Evolutionary conservation across 1,140 invertebrate genomes (phyloP).

Genomic region (Cryptotermes secundus): DNA sequence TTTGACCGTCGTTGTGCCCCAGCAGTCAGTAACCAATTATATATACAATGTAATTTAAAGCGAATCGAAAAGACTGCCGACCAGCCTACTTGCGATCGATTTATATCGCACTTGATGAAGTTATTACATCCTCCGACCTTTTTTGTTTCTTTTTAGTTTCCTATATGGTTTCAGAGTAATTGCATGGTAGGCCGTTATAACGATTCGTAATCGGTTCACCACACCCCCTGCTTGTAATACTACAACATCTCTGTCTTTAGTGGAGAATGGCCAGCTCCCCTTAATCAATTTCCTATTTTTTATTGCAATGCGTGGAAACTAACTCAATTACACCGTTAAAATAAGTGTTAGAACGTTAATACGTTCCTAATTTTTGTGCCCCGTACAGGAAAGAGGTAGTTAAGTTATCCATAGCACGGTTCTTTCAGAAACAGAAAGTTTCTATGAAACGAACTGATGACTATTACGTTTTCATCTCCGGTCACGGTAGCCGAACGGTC

Average conservation of each 20-base stretch:
- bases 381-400: too few relatives aligned
- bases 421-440: too few relatives aligned
- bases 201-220: too few relatives aligned
- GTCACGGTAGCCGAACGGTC: too few relatives aligned
- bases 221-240: background rate
- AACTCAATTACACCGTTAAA: background rate
- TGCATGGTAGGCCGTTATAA: background rate
- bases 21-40: too few relatives aligned
- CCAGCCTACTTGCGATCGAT: background rate
- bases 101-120: background rate
- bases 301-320: background rate
- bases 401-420: too few relatives aligned
- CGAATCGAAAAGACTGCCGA: background rate
- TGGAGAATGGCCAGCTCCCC: background rate
- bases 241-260: background rate
- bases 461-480: too few relatives aligned
- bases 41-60: too few relatives aligned
- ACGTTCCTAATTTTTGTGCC: too few relatives aligned
- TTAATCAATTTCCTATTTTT: background rate
- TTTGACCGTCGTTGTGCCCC: too few relatives aligned
- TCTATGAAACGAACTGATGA: too few relatives aligned
- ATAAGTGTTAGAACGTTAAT: too few relatives aligned
- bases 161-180: background rate
- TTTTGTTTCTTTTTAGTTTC: background rate
- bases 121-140: background rate